Evolutionary conservation across 2,888 invertebrate species (phyloP), one percentile per base, ranked within the genome.

Genomic region (Scrobipalpa costella): DNA sequence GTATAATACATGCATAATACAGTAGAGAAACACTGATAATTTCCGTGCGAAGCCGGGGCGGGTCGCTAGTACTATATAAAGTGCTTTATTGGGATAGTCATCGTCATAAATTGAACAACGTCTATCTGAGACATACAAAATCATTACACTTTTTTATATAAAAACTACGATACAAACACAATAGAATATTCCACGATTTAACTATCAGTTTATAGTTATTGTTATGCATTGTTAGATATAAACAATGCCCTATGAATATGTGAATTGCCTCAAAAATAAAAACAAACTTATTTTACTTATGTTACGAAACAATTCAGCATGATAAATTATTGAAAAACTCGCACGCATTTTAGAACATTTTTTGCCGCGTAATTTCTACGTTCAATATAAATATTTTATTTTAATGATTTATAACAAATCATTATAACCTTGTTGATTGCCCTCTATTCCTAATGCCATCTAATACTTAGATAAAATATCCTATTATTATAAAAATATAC

Each of bases 181-280:
- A 47, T 40, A 49, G 33, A 17, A 34, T 33, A 11, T n/a, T 34
- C 21, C 11, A 64, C 66, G 59, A 50, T 66, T 57, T 60, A 67
- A 67, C 49, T 61, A 67, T 62, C 49, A 57, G 61, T 64, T 57
- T 62, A 52, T 49, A 13, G 8, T 15, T 63, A 59, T 61, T 52
- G 57, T 60, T 63, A 11, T 70, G 73, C 70, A 78, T 78, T 80
- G 79, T 79, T 73, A 63, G 52, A 69, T 69, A 67, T 71, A 50
- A 67, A 80, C 78, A 78, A 79, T 72, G 74, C 71, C 68, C 67
- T 75, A 75, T 77, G 78, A 78, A 79, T 75, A 81, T 83, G 85
- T 79, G 79, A 81, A 80, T 77, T 73, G 72, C 80, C 80, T 84
- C 77, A 75, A 75, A 75, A 72, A 72, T 70, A 64, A 58, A 47